Evolutionary conservation across 1,140 invertebrate species (phyloP).

Genomic region (Magallana gigas): DNA sequence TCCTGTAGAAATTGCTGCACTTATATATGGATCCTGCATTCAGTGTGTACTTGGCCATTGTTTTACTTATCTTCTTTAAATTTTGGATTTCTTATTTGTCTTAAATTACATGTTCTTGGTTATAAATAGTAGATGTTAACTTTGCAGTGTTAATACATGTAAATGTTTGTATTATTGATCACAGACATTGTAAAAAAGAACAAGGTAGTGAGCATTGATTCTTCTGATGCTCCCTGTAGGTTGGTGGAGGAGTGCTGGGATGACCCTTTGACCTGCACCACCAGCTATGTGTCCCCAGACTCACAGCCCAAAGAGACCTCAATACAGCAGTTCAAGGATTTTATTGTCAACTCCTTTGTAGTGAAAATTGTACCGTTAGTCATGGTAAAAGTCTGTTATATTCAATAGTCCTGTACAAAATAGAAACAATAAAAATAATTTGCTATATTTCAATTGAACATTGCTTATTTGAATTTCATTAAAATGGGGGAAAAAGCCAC

Average conservation of each 20-base stretch:
- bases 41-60: background rate
- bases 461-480: no score
- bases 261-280: conserved; percentile 45
- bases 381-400: conserved; percentile 24
- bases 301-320: conserved; percentile 9
- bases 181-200: no score
- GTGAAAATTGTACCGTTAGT: conserved; percentile 20
- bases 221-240: background rate
- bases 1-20: background rate
- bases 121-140: background rate
- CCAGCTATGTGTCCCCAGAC: conserved; percentile 42
- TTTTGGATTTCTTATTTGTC: background rate
- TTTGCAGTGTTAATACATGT: background rate
- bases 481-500: no score
- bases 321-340: conserved; percentile 36
- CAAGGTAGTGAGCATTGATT: no score
- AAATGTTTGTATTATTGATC: background rate
- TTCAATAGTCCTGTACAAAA: no score
- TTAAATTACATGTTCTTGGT: background rate
- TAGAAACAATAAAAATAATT: no score
- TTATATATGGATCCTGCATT: background rate
- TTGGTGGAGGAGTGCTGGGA: conserved; percentile 47
- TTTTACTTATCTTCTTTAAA: background rate
- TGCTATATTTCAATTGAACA: no score
- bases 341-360: background rate